A percentile compares a stretch with the other conserved stretches of the same genome.
phyloP scores from a whole-genome alignment of 2,113 vertebrate genomes.

The Protobothrops mucrosquamatus region DNA sequence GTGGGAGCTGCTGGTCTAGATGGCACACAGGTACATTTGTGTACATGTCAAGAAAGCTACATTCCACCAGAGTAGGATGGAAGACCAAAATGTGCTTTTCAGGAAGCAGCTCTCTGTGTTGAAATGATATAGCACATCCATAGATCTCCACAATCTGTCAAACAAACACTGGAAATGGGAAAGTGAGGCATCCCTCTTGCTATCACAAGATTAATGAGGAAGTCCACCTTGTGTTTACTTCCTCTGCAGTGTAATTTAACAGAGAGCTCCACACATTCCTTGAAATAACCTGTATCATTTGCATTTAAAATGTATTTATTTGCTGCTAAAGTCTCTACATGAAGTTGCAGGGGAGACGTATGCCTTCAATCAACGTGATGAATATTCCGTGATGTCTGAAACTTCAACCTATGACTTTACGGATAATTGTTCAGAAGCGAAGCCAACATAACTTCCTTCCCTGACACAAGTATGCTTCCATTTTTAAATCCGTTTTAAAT shows the following conservation, averaged over 20 bases:
- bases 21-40: background rate
- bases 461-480: background rate
- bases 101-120: background rate
- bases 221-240: background rate
- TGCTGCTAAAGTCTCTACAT: background rate
- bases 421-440: background rate
- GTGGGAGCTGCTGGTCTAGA: background rate
- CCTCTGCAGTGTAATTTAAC: constrained; percentile 7
- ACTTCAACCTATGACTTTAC: constrained; percentile 8
- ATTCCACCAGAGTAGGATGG: too few species aligned
- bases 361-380: background rate
- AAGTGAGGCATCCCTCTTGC: constrained; percentile 3
- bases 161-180: constrained; percentile 1
- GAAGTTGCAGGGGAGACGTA: background rate
- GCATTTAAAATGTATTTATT: background rate
- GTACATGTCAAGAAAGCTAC: background rate
- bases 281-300: constrained; percentile 21
- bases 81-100: background rate
- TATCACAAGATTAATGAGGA: constrained; percentile 17
- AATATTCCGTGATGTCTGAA: background rate
- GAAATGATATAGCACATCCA: background rate
- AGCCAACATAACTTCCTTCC: background rate
- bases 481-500: background rate
- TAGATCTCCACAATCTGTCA: background rate
- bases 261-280: background rate